Evolutionary conservation across 2,113 vertebrate genomes (phyloP).

Genomic region (Tychaedon coryphoeus): DNA sequence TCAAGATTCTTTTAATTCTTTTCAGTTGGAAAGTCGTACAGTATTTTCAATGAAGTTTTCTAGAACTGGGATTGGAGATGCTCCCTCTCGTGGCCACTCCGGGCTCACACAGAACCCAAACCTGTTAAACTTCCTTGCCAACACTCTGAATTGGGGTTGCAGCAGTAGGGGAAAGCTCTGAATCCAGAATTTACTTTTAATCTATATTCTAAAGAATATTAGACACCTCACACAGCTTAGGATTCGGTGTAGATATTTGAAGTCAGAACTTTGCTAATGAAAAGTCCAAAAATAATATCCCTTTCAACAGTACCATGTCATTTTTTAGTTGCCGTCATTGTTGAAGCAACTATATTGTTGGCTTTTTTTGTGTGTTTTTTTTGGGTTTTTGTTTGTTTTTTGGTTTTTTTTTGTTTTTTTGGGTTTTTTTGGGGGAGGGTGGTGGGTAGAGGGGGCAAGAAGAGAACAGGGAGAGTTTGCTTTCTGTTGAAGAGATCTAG

Average conservation of each 20-base stretch:
- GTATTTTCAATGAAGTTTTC: not conserved
- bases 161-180: not conserved
- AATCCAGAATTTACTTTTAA: not conserved
- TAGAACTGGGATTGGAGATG: not conserved
- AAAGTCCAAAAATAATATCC: not conserved
- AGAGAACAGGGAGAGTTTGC: not conserved
- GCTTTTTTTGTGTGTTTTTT: no score
- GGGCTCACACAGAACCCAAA: accelerated
- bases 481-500: not conserved
- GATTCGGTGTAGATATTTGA: not conserved
- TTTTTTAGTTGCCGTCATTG: not conserved
- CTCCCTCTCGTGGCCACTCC: not conserved
- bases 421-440: accelerated
- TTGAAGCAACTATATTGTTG: not conserved
- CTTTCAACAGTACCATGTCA: not conserved
- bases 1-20: not conserved
- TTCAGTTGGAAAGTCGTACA: not conserved
- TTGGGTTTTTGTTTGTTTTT: accelerated
- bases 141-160: not conserved
- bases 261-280: not conserved
- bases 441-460: accelerated
- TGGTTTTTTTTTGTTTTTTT: no score
- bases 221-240: not conserved
- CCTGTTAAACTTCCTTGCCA: not conserved
- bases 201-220: not conserved